Evolutionary conservation across 2,113 vertebrate species (phyloP), one percentile per base, ranked within the genome.

Genomic region (Gila orcuttii): DNA sequence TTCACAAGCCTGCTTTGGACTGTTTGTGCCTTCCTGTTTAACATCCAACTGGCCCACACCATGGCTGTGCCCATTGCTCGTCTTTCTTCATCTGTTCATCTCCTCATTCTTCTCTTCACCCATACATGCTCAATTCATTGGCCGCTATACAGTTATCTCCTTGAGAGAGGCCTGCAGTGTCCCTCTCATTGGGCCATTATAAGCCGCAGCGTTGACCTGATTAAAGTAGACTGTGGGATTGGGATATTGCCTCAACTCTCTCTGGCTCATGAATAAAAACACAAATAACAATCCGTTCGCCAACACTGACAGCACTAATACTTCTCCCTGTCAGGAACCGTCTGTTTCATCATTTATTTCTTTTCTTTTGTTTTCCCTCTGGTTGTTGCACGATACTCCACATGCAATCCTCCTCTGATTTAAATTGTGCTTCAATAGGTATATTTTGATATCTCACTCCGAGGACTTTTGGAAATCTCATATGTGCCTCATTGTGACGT

Each of bases 1-100:
- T 95, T 96, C 95, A 89, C 87, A 92, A 93, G 89, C 92, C 90
- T 89, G 88, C 88, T 91, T 93, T 39, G 66, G 92, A 80, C 42
- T 92, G 94, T 94, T 93, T 95, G 91, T 94, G 92, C 94, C 93
- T 95, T 96, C 95, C 94, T 95, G 92, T 94, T 95, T 87, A 88
- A 90, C 75, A 83, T 87, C 87, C 96, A 95, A 96, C 96, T 94
- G 94, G 94, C 93, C 93, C 94, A 95, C 94, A 94, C 92, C 39
- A 4, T 95, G 95, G 94, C 93, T 31, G 13, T 79, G 73, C 76
- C 75, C 76, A 55, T n/a, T 62, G 59, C 64, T 19, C 33, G 36
- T 42, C 39, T 31, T 13, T 59, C 36, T 60, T 57, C 45, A 59
- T 59, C 55, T 74, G 31, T 71, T 68, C 60, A 25, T n/a, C 31